phyloP scores from a whole-genome alignment of 2,797 vertebrate genomes.

The Xenops minutus region DNA sequence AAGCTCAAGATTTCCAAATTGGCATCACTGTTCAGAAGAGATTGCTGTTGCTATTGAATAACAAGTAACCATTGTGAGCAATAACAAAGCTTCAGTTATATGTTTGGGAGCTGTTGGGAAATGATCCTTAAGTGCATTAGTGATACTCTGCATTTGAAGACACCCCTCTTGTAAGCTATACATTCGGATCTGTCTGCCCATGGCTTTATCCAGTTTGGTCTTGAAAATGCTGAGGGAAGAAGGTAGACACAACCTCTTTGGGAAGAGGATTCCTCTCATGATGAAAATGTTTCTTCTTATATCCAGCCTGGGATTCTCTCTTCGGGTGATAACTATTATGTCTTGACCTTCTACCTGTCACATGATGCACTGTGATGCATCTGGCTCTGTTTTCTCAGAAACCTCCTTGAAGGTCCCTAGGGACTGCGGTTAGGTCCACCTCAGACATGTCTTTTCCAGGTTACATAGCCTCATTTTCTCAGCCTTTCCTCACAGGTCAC shows the following conservation, averaged over 20 bases:
- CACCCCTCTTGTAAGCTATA: background rate
- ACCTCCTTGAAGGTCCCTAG: background rate
- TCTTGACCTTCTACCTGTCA: background rate
- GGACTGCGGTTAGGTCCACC: background rate
- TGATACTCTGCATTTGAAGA: background rate
- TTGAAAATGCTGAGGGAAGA: background rate
- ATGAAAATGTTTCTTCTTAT: background rate
- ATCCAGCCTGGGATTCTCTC: background rate
- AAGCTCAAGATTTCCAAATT: background rate
- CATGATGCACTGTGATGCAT: background rate
- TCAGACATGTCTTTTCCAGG: background rate
- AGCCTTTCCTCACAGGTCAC: background rate
- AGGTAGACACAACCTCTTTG: background rate
- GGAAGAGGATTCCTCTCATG: background rate
- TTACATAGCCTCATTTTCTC: background rate
- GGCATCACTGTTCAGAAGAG: background rate
- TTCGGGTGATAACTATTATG: background rate
- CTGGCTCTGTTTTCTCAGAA: background rate
- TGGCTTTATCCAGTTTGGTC: background rate
- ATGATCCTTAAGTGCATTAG: background rate
- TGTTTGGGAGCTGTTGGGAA: background rate
- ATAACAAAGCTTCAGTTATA: background rate
- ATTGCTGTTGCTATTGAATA: background rate
- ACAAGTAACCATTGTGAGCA: background rate
- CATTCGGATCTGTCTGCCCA: background rate